Conservation (phyloP, 2,113 vertebrate genomes). For the Cinclus mexicanus region DNA sequence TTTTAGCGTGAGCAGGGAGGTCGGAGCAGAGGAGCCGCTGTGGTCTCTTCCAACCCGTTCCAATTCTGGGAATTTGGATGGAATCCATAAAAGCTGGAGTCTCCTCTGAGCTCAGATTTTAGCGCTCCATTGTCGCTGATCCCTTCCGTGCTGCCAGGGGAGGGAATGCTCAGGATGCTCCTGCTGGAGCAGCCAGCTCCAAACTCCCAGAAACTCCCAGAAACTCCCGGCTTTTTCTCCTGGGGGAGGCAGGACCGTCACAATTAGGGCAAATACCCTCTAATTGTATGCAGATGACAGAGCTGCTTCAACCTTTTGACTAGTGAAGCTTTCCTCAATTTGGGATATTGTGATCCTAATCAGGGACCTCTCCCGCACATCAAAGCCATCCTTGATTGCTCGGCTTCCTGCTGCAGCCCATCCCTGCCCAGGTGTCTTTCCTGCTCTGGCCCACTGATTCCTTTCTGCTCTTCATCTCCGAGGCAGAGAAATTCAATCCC, state of each 20-base stretch:
- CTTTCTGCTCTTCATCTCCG: slow-evolving; percentile 35
- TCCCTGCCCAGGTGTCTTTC: slow-evolving; percentile 64
- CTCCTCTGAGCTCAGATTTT: not conserved
- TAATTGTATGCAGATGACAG: slow-evolving; percentile 67
- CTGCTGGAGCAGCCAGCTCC: not conserved
- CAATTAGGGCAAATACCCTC: slow-evolving; percentile 1
- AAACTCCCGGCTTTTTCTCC: not conserved
- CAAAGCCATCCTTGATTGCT: slow-evolving; percentile 62
- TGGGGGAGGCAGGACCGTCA: not conserved
- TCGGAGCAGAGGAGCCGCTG: not conserved
- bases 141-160: not conserved
- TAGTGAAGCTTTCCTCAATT: slow-evolving; percentile 66
- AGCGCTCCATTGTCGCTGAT: not conserved
- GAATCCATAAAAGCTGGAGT: not conserved
- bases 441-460: slow-evolving; percentile 57
- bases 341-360: slow-evolving; percentile 71
- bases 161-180: not conserved
- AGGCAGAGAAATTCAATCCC: slow-evolving; percentile 65
- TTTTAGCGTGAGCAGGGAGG: not conserved
- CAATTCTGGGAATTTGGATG: not conserved
- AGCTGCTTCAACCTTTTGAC: slow-evolving; percentile 63
- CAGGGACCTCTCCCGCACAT: slow-evolving; percentile 52
- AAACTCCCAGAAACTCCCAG: not conserved
- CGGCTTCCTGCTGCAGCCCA: slow-evolving; percentile 42
- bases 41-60: not conserved